phyloP scores from a whole-genome alignment of 1,140 invertebrate species.

The Rhagoletis pomonella region DNA sequence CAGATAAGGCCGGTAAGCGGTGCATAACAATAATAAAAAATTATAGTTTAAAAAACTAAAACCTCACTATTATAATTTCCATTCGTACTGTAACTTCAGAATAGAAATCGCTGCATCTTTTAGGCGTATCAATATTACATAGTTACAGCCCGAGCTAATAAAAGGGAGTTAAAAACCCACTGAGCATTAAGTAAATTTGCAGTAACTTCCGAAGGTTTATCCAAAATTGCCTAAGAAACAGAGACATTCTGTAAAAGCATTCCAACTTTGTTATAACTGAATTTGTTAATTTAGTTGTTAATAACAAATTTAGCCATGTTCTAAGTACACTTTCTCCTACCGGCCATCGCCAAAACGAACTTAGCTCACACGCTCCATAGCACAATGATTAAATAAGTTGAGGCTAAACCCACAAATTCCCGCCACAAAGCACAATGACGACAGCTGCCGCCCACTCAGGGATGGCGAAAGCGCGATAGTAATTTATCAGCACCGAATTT shows the following conservation, averaged over 20 bases:
- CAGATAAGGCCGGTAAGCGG: too few species aligned
- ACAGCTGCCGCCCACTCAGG: not conserved
- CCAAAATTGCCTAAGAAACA: not conserved
- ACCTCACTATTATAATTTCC: too few species aligned
- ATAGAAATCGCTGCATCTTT: too few species aligned
- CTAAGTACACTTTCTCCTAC: not conserved
- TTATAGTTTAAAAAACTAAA: too few species aligned
- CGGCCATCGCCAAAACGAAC: not conserved
- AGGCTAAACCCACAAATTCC: not conserved
- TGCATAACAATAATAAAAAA: too few species aligned
- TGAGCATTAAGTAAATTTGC: too few species aligned
- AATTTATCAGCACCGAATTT: not conserved
- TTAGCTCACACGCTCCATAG: not conserved
- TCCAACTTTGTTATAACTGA: not conserved
- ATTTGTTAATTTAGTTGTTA: slow-evolving; percentile 40
- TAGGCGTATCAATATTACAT: too few species aligned
- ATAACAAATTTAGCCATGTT: not conserved
- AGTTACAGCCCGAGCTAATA: too few species aligned
- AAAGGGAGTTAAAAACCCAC: too few species aligned
- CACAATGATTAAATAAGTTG: not conserved
- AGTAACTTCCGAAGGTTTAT: not conserved
- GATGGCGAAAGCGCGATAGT: not conserved
- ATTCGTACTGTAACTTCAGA: too few species aligned
- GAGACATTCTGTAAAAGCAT: not conserved
- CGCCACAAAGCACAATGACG: not conserved